A percentile compares a stretch with the other conserved stretches of the same genome.
phyloP scores from a whole-genome alignment of 2,113 vertebrate species.

The Vicugna pacos region DNA sequence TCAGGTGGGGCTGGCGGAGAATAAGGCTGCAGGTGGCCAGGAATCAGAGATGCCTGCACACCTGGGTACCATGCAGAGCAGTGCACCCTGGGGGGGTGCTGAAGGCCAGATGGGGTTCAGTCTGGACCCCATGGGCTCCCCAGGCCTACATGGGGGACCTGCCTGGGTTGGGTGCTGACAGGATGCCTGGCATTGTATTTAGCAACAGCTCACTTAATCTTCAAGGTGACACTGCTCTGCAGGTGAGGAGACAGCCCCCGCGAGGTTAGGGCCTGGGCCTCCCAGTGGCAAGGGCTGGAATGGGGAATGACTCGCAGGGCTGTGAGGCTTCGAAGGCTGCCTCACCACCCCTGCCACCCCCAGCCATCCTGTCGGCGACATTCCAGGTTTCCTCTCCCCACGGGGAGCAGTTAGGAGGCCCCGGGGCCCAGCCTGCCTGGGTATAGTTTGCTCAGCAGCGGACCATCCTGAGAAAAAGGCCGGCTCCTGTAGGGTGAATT shows the following conservation, averaged over 20 bases:
- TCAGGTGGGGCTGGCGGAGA: not conserved
- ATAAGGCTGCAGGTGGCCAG: not conserved
- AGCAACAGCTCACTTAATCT: not conserved
- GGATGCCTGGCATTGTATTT: not conserved
- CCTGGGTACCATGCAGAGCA: not conserved
- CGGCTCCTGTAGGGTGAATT: rapidly evolving
- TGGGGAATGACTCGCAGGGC: rapidly evolving
- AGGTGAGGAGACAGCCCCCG: not conserved
- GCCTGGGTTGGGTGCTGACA: rapidly evolving
- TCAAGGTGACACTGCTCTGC: not conserved
- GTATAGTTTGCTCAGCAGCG: too few relatives aligned
- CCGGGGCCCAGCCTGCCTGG: rapidly evolving
- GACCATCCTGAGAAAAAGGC: not conserved
- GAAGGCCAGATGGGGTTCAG: not conserved
- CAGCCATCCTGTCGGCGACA: rapidly evolving
- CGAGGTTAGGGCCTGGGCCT: too few relatives aligned
- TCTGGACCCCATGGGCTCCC: not conserved
- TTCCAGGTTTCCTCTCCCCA: not conserved
- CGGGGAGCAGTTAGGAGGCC: not conserved
- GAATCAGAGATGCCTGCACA: rapidly evolving
- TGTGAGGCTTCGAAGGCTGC: not conserved
- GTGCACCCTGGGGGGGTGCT: rapidly evolving
- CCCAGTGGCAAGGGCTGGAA: not conserved
- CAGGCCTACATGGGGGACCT: rapidly evolving
- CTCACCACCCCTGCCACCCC: too few relatives aligned